Evolutionary conservation across 2,113 vertebrate genomes (phyloP).

Genomic region (Clarias batrachus): DNA sequence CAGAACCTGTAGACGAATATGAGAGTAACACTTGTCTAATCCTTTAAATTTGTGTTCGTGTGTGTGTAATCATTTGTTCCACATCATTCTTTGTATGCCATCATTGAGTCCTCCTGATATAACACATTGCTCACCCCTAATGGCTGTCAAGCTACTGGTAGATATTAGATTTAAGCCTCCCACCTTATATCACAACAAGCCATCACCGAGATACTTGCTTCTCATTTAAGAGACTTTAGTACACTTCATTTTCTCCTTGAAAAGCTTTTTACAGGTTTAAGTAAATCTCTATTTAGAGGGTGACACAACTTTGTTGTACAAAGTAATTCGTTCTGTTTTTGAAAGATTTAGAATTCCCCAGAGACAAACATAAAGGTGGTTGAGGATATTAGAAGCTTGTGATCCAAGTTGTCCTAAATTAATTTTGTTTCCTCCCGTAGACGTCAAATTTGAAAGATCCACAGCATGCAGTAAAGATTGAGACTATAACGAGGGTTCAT

Average conservation of each 20-base stretch:
- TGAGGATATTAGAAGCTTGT: neutral
- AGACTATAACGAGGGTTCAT: neutral
- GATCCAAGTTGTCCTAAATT: constrained; percentile 25
- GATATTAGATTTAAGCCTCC: neutral
- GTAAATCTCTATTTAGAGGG: neutral
- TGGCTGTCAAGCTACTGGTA: neutral
- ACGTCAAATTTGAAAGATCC: neutral
- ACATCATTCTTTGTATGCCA: neutral
- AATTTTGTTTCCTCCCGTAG: neutral
- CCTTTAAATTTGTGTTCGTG: neutral
- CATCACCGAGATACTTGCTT: neutral
- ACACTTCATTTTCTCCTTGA: neutral
- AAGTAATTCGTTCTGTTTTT: neutral
- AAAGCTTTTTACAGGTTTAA: neutral
- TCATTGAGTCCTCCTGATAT: neutral
- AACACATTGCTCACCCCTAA: neutral
- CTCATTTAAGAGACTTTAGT: neutral
- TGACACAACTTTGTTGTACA: neutral
- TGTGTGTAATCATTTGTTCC: neutral
- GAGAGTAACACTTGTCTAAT: neutral
- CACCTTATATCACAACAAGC: neutral
- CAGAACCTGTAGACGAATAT: neutral
- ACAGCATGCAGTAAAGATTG: neutral
- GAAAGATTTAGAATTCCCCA: neutral
- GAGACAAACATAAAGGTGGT: neutral